Evolutionary conservation across 1,140 invertebrate species (phyloP), one percentile per base, ranked within the genome.

Genomic region (Acromyrmex heyeri): DNA sequence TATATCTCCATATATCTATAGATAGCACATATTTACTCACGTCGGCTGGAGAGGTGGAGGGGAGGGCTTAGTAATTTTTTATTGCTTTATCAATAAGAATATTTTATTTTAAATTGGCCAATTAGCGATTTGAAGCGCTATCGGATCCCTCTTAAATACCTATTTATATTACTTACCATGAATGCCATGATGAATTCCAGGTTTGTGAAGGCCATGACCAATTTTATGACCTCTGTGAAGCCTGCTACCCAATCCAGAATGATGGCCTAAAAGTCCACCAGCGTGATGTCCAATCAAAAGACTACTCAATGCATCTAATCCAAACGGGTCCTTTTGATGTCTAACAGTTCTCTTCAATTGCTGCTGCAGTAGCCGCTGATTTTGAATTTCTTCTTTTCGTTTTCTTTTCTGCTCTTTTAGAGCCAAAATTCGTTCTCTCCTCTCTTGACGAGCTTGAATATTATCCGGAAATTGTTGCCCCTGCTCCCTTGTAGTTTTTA

Each of bases 241-340:
- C 16, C 59, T 30, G 30, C 67, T 78, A 59, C 81, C 75, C 55
- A 78, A 83, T 24, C 27, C 21, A 62, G 76, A 81, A 30, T 86
- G 65, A n/a, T 73, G 78, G 0, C 85, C 86, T n/a, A 85, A 8
- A 67, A 67, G 44, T 67, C 62, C 62, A 38, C 48, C 62, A 55
- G 27, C 90, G 10, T 90, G 87, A 65, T 92, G 82, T 34, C 90
- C 88, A 67, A 92, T 12, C 21, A 93, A 59, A 18, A 92, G 34
- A 38, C 90, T 65, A 21, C 86, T 77, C 24, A 90, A 67, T 0
- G 89, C 61, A 48, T 93, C 91, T 53, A 93, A 87, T 24, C 92
- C 91, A 7, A 90, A 87, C 1, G 89, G 90, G 62, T 93, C 88
- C 14, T 85, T 90, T 34, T 34, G 30, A 6, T 79, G 76, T 7